phyloP scores from a whole-genome alignment of 2,797 vertebrate species.

The Craterocephalus amniculus region DNA sequence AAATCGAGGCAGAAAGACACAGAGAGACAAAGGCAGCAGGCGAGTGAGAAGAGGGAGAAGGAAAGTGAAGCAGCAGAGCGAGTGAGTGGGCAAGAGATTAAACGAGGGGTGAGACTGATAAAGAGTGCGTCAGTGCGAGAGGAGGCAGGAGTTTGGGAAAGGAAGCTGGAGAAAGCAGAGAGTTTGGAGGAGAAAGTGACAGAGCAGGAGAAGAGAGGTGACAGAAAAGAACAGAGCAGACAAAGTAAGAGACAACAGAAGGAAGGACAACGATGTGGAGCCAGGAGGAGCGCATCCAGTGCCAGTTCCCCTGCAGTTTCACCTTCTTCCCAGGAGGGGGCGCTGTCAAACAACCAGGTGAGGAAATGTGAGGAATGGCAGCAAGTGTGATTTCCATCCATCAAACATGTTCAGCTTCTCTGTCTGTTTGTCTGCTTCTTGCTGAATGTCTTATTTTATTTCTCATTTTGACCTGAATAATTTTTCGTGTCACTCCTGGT shows the following conservation, averaged over 20 bases:
- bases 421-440: slow-evolving; percentile 26
- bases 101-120: slow-evolving; percentile 42
- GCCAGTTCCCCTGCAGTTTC: slow-evolving; percentile 66
- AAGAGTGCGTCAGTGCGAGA: slow-evolving; percentile 56
- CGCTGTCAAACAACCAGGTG: slow-evolving; percentile 78
- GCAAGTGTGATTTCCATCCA: not conserved
- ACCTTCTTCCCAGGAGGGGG: slow-evolving; percentile 75
- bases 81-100: slow-evolving; percentile 57
- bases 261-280: slow-evolving; percentile 36
- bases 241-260: slow-evolving; percentile 69
- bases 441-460: not conserved
- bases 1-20: slow-evolving; percentile 46
- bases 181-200: slow-evolving; percentile 47
- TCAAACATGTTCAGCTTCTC: slow-evolving; percentile 11
- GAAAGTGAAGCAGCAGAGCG: slow-evolving; percentile 43
- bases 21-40: slow-evolving; percentile 47
- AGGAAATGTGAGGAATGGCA: slow-evolving; percentile 14
- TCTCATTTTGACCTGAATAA: not conserved
- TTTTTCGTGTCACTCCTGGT: slow-evolving; percentile 4
- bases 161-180: slow-evolving; percentile 47
- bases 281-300: slow-evolving; percentile 61
- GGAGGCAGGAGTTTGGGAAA: slow-evolving; percentile 44
- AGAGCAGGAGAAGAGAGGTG: slow-evolving; percentile 55
- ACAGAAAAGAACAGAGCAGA: slow-evolving; percentile 51
- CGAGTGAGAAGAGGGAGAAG: slow-evolving; percentile 53